Evolutionary conservation across 1,140 invertebrate genomes (phyloP).

Genomic region (Idris sp.): DNA sequence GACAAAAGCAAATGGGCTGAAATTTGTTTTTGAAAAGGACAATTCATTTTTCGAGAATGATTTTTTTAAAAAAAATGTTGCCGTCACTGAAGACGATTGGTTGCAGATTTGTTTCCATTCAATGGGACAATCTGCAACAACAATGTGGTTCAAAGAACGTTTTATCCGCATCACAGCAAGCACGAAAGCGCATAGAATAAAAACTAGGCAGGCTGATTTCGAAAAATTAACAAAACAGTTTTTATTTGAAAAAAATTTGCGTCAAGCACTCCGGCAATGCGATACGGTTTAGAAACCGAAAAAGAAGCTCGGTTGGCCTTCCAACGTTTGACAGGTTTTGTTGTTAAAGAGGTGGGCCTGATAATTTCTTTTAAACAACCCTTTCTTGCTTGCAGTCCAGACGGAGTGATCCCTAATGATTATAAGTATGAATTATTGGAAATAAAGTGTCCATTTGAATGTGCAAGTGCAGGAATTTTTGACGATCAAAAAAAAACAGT

Average conservation of each 20-base stretch:
- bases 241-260: conserved; percentile 22
- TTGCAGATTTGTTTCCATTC: conserved; percentile 27
- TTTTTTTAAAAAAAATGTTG: conserved; percentile 25
- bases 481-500: conserved; percentile 1
- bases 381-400: conserved; percentile 47
- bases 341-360: conserved; percentile 46
- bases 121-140: conserved; percentile 3
- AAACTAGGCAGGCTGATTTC: conserved; percentile 15
- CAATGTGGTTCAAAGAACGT: conserved; percentile 19
- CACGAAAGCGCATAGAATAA: conserved; percentile 18
- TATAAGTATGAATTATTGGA: conserved; percentile 5
- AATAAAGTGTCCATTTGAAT: conserved; percentile 26
- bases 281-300: conserved; percentile 30
- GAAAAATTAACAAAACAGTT: conserved; percentile 18
- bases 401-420: conserved; percentile 6
- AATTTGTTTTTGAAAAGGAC: conserved; percentile 14
- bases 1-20: conserved; percentile 1
- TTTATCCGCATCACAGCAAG: conserved; percentile 17
- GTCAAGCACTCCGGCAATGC: conserved; percentile 22
- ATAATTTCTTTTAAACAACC: conserved; percentile 59
- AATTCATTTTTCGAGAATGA: conserved; percentile 20
- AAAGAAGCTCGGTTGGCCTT: conserved; percentile 17
- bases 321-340: conserved; percentile 12
- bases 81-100: conserved; percentile 15
- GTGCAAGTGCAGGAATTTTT: conserved; percentile 3